Evolutionary conservation across 2,797 vertebrate genomes (phyloP).

Genomic region (Hylomyscus alleni): DNA sequence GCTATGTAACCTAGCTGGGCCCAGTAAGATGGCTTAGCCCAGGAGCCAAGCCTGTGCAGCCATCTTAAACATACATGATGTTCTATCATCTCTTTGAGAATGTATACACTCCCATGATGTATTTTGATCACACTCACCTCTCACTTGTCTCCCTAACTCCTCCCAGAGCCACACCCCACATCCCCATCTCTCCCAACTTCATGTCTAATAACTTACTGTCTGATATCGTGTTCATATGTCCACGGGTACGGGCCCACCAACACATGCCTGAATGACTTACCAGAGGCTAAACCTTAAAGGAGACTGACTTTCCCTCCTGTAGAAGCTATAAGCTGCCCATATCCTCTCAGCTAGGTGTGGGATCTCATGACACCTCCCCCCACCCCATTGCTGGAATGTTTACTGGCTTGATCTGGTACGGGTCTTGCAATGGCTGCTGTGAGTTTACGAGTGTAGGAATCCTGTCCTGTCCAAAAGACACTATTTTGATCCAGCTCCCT

Average conservation of each 20-base stretch:
- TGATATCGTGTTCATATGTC: neutral
- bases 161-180: neutral
- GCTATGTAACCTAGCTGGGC: rapidly evolving
- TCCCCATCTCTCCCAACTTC: neutral
- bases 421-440: neutral
- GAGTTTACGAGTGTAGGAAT: neutral
- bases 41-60: neutral
- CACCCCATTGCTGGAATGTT: neutral
- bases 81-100: neutral
- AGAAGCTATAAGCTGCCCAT: neutral
- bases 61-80: neutral
- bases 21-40: rapidly evolving
- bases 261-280: neutral
- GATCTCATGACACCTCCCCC: neutral
- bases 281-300: neutral
- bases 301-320: neutral
- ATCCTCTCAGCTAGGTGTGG: neutral
- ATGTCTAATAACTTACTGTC: neutral
- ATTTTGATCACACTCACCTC: neutral
- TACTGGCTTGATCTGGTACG: neutral
- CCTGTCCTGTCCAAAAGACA: neutral
- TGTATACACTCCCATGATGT: too few relatives aligned
- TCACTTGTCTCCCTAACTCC: neutral
- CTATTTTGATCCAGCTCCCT: neutral
- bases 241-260: neutral